Percentiles rank a stretch among this genome's conserved stretches.
These are phyloP conservation scores for Automeris io DNA, from an alignment of 2,888 invertebrate species.

Conservation along the genomic window DNA sequence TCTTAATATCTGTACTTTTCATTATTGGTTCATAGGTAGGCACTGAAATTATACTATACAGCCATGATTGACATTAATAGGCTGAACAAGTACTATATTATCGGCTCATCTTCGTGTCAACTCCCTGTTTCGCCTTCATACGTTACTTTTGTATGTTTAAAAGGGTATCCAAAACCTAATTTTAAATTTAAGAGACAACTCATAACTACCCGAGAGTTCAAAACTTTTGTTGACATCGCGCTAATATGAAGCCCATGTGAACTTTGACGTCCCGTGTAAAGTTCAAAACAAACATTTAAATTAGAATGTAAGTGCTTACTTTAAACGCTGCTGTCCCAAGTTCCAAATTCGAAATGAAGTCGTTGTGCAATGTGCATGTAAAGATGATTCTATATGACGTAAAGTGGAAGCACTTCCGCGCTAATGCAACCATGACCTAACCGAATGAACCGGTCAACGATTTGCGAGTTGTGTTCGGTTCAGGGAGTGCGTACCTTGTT, in stretches of 20 bases:
- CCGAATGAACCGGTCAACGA: constrained; percentile 29
- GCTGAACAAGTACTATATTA: neutral
- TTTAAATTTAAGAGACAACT: neutral
- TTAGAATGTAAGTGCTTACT: constrained; percentile 22
- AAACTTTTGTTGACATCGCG: constrained; percentile 42
- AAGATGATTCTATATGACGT: constrained; percentile 13
- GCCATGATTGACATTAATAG: no score
- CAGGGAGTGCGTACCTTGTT: constrained; percentile 78
- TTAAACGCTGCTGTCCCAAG: constrained; percentile 2
- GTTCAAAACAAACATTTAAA: constrained; percentile 45
- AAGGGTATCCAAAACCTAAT: neutral
- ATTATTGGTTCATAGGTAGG: no score
- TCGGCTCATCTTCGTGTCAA: neutral
- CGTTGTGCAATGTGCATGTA: constrained; percentile 11
- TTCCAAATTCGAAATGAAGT: neutral
- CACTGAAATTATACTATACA: no score
- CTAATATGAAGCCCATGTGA: constrained; percentile 24
- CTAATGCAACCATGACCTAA: constrained; percentile 50
- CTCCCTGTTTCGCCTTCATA: no score
- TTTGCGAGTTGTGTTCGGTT: constrained; percentile 10
- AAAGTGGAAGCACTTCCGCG: constrained; percentile 37
- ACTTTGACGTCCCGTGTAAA: constrained; percentile 37
- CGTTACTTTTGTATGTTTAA: neutral
- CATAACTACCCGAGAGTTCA: neutral
- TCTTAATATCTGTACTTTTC: no score